A percentile compares a stretch with the other conserved stretches of the same genome.
These are phyloP conservation scores for Tympanoctomys barrerae DNA, from an alignment of 2,797 vertebrate genomes.

Conservation along the genomic window DNA sequence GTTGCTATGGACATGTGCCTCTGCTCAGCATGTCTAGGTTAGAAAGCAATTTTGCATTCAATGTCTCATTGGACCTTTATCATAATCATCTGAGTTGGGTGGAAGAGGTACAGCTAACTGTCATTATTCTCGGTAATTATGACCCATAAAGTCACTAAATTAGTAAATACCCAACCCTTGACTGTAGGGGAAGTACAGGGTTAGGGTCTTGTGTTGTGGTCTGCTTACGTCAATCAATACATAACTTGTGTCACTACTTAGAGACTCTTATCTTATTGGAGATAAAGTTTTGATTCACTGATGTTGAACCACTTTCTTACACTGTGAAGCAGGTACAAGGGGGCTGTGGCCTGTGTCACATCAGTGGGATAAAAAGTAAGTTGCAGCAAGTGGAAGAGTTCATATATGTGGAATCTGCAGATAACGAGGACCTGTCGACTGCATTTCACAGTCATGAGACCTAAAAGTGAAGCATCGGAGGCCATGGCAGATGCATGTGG, in stretches of 20 bases:
- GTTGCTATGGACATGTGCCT: not conserved
- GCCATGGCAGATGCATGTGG: not conserved
- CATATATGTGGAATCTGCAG: not conserved
- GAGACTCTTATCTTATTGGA: not conserved
- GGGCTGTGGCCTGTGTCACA: fast-evolving
- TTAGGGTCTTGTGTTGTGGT: not conserved
- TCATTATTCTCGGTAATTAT: not conserved
- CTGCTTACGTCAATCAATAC: not conserved
- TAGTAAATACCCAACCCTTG: not conserved
- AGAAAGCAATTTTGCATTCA: not conserved
- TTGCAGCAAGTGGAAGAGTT: not conserved
- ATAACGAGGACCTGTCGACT: not conserved
- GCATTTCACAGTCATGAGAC: not conserved
- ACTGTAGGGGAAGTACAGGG: no score
- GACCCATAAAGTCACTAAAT: not conserved
- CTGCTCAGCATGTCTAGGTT: not conserved
- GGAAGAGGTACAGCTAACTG: not conserved
- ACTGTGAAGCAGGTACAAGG: not conserved
- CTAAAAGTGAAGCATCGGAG: not conserved
- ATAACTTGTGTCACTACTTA: not conserved
- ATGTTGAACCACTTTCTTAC: not conserved
- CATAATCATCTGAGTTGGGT: not conserved
- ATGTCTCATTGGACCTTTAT: not conserved
- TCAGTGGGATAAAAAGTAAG: not conserved
- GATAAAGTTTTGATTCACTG: not conserved